Evolutionary conservation across 2,113 vertebrate species (phyloP).

Genomic region (Poecile atricapillus): DNA sequence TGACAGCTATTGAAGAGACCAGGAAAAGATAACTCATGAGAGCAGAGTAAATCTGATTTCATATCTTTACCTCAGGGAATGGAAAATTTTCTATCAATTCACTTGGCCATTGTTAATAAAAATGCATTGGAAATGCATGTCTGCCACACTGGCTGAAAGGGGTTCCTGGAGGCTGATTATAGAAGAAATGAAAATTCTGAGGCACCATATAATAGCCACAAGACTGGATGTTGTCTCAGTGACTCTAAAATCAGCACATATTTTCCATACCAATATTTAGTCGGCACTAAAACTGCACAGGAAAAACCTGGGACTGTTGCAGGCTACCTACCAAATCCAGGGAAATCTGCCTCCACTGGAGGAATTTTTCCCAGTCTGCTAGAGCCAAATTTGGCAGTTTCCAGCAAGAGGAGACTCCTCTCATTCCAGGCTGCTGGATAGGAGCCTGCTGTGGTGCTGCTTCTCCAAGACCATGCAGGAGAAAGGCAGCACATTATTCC

Average conservation of each 20-base stretch:
- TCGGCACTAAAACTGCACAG: not conserved
- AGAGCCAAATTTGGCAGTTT: not conserved
- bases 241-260: not conserved
- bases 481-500: not conserved
- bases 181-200: not conserved
- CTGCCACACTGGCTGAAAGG: not conserved
- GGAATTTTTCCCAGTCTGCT: not conserved
- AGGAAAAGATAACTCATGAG: not conserved
- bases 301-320: not conserved
- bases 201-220: not conserved
- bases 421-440: not conserved
- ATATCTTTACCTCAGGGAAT: not conserved
- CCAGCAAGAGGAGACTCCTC: not conserved
- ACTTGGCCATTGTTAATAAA: not conserved
- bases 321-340: not conserved
- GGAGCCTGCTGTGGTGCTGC: not conserved
- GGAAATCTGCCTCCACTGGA: not conserved
- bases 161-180: not conserved
- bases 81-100: not conserved
- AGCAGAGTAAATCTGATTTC: not conserved
- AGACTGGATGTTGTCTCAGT: not conserved
- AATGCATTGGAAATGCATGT: not conserved
- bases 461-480: not conserved
- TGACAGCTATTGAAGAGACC: not conserved
- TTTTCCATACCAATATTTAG: not conserved